Evolutionary conservation across 2,113 vertebrate species (phyloP).

Genomic region (Ophiodon elongatus): DNA sequence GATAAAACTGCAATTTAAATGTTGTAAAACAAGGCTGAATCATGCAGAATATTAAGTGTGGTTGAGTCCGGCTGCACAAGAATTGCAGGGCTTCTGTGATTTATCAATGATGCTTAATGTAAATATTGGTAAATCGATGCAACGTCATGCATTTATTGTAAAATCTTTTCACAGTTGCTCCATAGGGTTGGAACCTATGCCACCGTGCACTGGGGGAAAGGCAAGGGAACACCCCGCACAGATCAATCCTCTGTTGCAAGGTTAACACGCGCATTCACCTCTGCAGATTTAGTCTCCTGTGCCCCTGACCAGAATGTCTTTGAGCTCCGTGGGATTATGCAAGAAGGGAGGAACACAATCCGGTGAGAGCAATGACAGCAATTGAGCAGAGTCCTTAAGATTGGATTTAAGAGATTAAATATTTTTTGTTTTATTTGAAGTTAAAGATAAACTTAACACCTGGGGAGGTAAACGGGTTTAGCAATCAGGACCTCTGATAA

Average conservation of each 20-base stretch:
- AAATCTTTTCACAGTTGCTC: not conserved
- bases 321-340: not conserved
- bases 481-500: constrained; percentile 33
- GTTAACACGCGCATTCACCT: not conserved
- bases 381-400: not conserved
- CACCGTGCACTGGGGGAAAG: constrained; percentile 7
- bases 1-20: not conserved
- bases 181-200: not conserved
- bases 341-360: not conserved
- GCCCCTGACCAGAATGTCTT: constrained; percentile 2
- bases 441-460: constrained; percentile 33
- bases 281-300: not conserved
- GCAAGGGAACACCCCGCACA: constrained; percentile 8
- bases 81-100: not conserved
- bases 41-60: not conserved
- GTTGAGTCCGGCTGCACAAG: not conserved
- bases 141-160: not conserved
- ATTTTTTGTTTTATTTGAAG: constrained; percentile 9
- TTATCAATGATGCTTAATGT: not conserved
- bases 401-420: constrained; percentile 1
- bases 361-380: not conserved
- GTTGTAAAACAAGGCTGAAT: not conserved
- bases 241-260: constrained; percentile 5
- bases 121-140: not conserved
- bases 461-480: constrained; percentile 21